Evolutionary conservation across 2,888 invertebrate genomes (phyloP).

Genomic region (Mechanitis mazaeus): DNA sequence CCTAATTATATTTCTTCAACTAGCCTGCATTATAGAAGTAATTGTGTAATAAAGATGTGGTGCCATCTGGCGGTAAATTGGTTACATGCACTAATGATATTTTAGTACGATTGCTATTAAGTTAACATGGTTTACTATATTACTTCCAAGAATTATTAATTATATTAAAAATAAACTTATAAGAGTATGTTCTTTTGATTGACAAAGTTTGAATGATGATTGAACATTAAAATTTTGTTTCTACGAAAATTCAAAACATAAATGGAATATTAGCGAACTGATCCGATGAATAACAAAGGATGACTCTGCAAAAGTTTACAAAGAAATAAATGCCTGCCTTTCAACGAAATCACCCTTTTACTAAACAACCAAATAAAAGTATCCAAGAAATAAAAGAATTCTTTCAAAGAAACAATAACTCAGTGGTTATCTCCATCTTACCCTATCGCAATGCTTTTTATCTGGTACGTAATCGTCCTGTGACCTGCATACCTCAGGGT

Average conservation of each 20-base stretch:
- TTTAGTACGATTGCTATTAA: constrained; percentile 1
- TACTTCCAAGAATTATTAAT: neutral
- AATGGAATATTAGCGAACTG: too few relatives aligned
- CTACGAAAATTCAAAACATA: too few relatives aligned
- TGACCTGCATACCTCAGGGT: constrained; percentile 53
- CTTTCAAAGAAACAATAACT: constrained; percentile 20
- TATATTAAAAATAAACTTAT: neutral
- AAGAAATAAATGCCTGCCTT: neutral
- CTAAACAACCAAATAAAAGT: neutral
- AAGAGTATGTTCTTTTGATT: too few relatives aligned
- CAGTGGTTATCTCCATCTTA: constrained; percentile 32
- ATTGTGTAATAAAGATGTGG: constrained; percentile 7
- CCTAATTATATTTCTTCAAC: constrained; percentile 1
- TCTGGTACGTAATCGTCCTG: constrained; percentile 59
- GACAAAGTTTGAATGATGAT: too few relatives aligned
- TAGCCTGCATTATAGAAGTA: constrained; percentile 6
- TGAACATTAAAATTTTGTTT: too few relatives aligned
- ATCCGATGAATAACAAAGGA: constrained; percentile 3
- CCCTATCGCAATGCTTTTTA: constrained; percentile 66
- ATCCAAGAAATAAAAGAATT: constrained; percentile 14
- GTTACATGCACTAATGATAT: constrained; percentile 6
- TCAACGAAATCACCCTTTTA: neutral
- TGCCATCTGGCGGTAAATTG: constrained; percentile 10
- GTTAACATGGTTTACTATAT: neutral
- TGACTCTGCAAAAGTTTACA: constrained; percentile 3